phyloP scores from a whole-genome alignment of 2,797 vertebrate species.

The Falco concolor region DNA sequence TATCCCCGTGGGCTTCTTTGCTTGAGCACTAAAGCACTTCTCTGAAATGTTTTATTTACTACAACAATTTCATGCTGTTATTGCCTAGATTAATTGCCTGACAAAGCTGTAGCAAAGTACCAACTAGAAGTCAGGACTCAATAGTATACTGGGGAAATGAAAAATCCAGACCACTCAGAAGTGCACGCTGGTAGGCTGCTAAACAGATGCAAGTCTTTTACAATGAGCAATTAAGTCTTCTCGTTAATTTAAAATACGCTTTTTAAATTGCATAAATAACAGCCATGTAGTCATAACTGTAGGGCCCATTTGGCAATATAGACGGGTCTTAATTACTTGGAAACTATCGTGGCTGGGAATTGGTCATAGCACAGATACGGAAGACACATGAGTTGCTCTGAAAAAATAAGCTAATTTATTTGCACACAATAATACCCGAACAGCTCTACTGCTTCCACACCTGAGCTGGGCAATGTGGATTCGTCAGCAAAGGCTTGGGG shows the following conservation, averaged over 20 bases:
- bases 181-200: neutral
- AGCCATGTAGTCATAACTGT: neutral
- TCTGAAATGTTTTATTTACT: conserved; percentile 33
- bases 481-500: neutral
- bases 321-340: neutral
- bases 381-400: neutral
- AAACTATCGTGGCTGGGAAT: neutral
- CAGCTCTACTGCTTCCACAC: neutral
- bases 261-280: neutral
- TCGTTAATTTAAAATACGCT: neutral
- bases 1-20: neutral
- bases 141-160: neutral
- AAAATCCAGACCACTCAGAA: neutral
- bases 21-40: neutral
- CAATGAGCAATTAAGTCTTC: neutral
- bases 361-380: neutral
- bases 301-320: neutral
- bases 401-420: neutral
- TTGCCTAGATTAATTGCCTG: neutral
- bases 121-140: neutral
- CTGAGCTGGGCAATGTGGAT: neutral
- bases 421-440: neutral
- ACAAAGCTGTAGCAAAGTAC: neutral
- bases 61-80: neutral
- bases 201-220: neutral